These are phyloP conservation scores for Orthonyx spaldingii DNA, from an alignment of 2,113 vertebrate genomes.

Conservation along the genomic window DNA sequence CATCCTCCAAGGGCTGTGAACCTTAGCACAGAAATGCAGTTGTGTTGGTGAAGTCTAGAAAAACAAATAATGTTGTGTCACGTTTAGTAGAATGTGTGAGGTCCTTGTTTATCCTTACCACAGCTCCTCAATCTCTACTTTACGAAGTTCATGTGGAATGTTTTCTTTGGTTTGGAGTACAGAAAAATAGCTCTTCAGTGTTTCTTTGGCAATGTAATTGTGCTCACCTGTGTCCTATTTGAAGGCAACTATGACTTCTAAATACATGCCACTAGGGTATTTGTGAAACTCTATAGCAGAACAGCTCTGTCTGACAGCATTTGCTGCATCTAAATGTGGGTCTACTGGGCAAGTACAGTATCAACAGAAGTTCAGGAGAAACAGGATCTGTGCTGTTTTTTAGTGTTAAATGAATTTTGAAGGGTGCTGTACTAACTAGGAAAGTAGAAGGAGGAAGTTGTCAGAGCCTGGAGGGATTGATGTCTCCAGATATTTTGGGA, in stretches of 20 bases:
- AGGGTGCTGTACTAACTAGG: neutral
- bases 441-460: neutral
- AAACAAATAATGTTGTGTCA: neutral
- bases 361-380: neutral
- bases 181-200: neutral
- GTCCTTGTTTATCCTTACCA: neutral
- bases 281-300: neutral
- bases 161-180: neutral
- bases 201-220: neutral
- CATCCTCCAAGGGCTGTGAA: neutral
- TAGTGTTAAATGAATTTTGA: neutral
- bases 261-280: neutral
- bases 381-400: accelerated
- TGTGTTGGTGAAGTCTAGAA: neutral
- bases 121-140: neutral
- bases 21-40: neutral
- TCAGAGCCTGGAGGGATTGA: neutral
- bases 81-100: neutral
- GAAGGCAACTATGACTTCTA: neutral
- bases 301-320: neutral
- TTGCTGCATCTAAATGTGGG: neutral
- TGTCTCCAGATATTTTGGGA: neutral
- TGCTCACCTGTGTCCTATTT: neutral
- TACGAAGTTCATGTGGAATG: neutral
- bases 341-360: neutral